These are phyloP conservation scores for Sturmia bella DNA, from an alignment of 2,888 invertebrate species.

Conservation along the genomic window DNA sequence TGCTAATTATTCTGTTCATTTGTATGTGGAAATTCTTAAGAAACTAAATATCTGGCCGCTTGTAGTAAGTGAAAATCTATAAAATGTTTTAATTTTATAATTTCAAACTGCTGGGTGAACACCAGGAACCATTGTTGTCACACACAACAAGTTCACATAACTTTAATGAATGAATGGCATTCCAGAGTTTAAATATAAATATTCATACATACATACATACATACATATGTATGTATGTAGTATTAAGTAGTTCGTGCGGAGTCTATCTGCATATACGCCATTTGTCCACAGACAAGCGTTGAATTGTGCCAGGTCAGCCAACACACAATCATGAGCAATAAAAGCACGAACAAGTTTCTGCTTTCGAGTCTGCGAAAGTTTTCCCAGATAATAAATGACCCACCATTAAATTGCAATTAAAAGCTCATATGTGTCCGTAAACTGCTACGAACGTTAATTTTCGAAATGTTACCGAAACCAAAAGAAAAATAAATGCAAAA, in stretches of 20 bases:
- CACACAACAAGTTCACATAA: conserved; percentile 3
- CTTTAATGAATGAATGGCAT: conserved; percentile 31
- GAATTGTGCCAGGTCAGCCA: conserved; percentile 56
- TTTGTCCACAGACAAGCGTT: conserved; percentile 21
- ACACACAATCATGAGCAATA: conserved; percentile 34
- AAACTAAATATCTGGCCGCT: no score
- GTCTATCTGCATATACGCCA: conserved; percentile 30
- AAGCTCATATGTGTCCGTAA: conserved; percentile 80
- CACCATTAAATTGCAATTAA: conserved; percentile 81
- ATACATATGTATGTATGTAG: no score
- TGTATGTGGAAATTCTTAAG: no score
- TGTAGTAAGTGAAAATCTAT: no score
- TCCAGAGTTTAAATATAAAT: conserved; percentile 1
- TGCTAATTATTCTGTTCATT: not conserved
- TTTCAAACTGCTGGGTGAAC: not conserved
- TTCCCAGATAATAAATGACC: conserved; percentile 79
- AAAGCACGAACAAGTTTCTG: conserved; percentile 10
- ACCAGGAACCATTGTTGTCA: conserved; percentile 21
- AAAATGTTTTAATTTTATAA: not conserved
- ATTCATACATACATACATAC: conserved; percentile 1
- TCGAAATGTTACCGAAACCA: conserved; percentile 55
- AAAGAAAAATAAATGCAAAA: conserved; percentile 44
- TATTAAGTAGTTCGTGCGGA: conserved; percentile 9
- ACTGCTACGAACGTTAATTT: conserved; percentile 71
- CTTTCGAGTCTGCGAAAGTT: conserved; percentile 64